These are phyloP conservation scores for Pristionchus entomophagus DNA, from an alignment of 2,888 invertebrate genomes.

Conservation along the genomic window DNA sequence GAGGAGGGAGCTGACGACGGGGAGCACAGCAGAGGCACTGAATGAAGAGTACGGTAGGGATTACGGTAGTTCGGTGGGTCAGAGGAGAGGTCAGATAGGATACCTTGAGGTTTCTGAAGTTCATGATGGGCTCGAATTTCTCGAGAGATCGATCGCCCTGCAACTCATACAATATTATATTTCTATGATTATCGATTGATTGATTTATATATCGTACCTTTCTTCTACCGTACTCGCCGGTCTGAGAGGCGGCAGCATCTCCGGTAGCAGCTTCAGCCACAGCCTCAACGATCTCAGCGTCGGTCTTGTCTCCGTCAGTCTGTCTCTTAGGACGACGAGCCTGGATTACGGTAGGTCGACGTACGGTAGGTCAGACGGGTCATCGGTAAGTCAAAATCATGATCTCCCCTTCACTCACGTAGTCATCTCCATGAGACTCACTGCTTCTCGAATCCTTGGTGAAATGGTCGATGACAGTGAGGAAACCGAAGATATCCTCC, in stretches of 20 bases:
- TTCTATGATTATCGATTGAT: background rate
- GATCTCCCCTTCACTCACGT: slow-evolving; percentile 34
- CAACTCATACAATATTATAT: too few relatives aligned
- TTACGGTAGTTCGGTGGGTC: background rate
- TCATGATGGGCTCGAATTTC: slow-evolving; percentile 39
- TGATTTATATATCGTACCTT: slow-evolving; percentile 1
- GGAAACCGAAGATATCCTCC: slow-evolving; percentile 45
- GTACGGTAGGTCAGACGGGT: background rate
- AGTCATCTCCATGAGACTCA: slow-evolving; percentile 40
- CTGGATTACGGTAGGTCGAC: background rate
- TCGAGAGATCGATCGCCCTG: slow-evolving; percentile 4
- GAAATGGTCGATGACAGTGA: slow-evolving; percentile 45
- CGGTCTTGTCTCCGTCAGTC: background rate
- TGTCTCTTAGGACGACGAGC: slow-evolving; percentile 38
- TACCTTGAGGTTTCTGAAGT: slow-evolving; percentile 47
- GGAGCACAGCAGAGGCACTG: slow-evolving; percentile 49
- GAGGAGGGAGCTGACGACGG: slow-evolving; percentile 46
- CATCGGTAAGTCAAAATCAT: background rate
- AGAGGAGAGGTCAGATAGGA: background rate
- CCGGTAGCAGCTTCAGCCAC: background rate
- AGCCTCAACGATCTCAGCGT: background rate
- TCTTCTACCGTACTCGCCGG: slow-evolving; percentile 31
- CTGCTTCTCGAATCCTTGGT: slow-evolving; percentile 29
- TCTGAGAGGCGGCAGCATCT: too few relatives aligned
- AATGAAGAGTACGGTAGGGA: background rate